These are phyloP conservation scores for Geodia barretti DNA, from an alignment of 37 sponge, comb jelly and placozoan species.

Conservation along the genomic window DNA sequence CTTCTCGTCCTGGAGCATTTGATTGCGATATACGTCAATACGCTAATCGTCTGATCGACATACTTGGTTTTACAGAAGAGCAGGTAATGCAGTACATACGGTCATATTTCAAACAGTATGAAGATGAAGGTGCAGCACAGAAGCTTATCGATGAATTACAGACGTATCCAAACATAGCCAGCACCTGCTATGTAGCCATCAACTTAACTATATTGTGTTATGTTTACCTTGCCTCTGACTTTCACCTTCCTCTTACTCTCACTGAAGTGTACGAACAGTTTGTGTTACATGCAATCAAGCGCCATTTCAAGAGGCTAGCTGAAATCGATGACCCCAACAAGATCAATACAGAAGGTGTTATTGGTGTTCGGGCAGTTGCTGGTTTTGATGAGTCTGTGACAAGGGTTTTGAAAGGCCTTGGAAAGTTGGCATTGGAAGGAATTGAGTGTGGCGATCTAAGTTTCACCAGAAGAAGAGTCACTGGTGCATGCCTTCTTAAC, in stretches of 20 bases:
- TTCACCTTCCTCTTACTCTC: slow-evolving; percentile 20
- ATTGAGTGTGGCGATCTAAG: slow-evolving; percentile 2
- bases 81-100: slow-evolving; percentile 19
- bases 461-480: not conserved
- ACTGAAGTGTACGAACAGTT: slow-evolving; percentile 38
- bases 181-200: slow-evolving; percentile 37
- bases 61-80: slow-evolving; percentile 40
- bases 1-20: slow-evolving; percentile 27
- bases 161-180: slow-evolving; percentile 3
- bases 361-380: not conserved
- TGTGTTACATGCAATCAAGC: slow-evolving; percentile 25
- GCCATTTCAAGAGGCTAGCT: slow-evolving; percentile 8
- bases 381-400: not conserved
- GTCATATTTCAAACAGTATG: slow-evolving; percentile 5
- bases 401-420: not conserved
- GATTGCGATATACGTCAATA: not conserved
- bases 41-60: slow-evolving; percentile 17
- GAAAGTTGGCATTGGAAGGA: slow-evolving; percentile 13
- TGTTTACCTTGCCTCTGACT: slow-evolving; percentile 10
- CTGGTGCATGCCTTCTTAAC: not conserved
- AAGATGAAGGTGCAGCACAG: not conserved
- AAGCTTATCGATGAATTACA: slow-evolving; percentile 18
- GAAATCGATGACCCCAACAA: too few species aligned
- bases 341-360: too few species aligned
- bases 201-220: slow-evolving; percentile 35